These are phyloP conservation scores for Leucophenga varia DNA, from an alignment of 1,140 invertebrate genomes.

Conservation along the genomic window DNA sequence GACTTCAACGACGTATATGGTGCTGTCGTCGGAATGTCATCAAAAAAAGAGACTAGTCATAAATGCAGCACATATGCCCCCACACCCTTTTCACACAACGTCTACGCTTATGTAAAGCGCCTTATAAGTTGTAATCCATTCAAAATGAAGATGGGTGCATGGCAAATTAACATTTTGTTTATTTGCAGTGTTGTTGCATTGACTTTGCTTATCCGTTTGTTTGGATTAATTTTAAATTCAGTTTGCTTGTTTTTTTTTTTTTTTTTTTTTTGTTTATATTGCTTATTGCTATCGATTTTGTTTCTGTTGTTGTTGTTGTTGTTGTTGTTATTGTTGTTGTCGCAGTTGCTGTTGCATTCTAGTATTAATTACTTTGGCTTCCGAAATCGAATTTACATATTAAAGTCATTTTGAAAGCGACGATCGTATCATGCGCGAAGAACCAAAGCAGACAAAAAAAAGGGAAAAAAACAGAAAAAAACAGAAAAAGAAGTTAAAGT, in stretches of 20 bases:
- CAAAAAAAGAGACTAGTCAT: no score
- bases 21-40: no score
- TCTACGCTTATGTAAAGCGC: no score
- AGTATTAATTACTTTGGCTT: conserved; percentile 56
- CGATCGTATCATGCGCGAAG: conserved; percentile 47
- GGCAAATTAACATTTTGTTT: conserved; percentile 51
- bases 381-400: conserved; percentile 57
- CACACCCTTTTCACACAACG: no score
- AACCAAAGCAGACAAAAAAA: conserved; percentile 31
- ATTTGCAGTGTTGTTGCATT: conserved; percentile 30
- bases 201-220: conserved; percentile 44
- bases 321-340: conserved; percentile 11
- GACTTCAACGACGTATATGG: no score
- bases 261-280: neutral
- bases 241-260: conserved; percentile 21
- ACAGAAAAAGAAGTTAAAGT: neutral
- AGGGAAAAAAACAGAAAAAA: no score
- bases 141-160: conserved; percentile 9
- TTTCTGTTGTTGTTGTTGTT: neutral
- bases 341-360: conserved; percentile 42
- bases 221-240: conserved; percentile 55
- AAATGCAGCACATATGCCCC: no score
- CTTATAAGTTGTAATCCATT: neutral
- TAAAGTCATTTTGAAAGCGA: conserved; percentile 51
- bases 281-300: neutral